A percentile compares a stretch with the other conserved stretches of the same genome.
Conservation (phyloP, 2,888 invertebrate species). For the Cryptocephalus moraei region DNA sequence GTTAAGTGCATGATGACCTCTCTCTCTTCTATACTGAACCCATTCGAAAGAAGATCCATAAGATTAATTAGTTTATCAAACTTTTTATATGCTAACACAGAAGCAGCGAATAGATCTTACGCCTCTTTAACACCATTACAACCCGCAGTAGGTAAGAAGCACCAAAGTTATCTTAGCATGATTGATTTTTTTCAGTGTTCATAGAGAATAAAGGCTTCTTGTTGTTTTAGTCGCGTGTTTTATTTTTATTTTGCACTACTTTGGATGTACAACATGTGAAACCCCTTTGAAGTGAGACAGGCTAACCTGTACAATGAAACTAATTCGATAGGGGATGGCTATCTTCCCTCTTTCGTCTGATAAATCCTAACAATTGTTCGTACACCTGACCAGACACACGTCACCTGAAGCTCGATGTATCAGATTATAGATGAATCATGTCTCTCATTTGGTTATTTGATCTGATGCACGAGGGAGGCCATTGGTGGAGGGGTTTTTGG, state of each 20-base stretch:
- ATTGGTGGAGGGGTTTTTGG: conserved; percentile 1
- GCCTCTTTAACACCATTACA: conserved; percentile 46
- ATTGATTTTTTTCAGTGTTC: neutral
- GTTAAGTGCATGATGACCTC: no score
- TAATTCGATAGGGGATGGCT: conserved; percentile 7
- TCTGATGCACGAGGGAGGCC: neutral
- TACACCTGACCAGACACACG: conserved; percentile 23
- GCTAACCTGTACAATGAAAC: conserved; percentile 3
- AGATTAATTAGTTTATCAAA: conserved; percentile 10
- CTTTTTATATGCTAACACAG: conserved; percentile 34
- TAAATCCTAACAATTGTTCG: neutral
- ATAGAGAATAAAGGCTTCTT: conserved; percentile 9
- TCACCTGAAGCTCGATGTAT: conserved; percentile 22
- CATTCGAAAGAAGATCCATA: neutral
- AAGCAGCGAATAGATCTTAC: conserved; percentile 44
- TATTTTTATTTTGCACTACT: conserved; percentile 1
- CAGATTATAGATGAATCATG: conserved; percentile 25
- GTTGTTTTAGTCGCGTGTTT: conserved; percentile 2
- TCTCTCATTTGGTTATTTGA: conserved; percentile 18
- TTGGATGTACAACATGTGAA: neutral
- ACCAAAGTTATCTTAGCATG: conserved; percentile 11
- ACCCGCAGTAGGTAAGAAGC: conserved; percentile 41
- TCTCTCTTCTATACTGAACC: neutral
- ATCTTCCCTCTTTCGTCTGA: no score
- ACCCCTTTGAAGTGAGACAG: neutral